Base-by-base conservation (phyloP, 2,113 vertebrate species). In the Cavia porcellus region DNA sequence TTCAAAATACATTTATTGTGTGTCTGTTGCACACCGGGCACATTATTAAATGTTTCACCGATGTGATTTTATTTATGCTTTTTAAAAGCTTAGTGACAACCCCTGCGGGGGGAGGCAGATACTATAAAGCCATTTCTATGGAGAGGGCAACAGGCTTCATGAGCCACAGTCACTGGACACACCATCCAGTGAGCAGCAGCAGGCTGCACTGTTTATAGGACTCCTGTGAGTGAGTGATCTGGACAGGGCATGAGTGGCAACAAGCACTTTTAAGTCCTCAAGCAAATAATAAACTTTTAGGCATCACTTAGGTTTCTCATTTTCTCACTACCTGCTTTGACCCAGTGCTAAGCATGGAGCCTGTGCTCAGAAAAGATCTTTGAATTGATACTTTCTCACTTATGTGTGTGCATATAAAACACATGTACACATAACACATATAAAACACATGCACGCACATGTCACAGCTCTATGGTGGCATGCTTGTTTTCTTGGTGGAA, bases 141-240 rank as follows among this genome's bases (percentile, higher is more conserved):
- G 82, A 55, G 8, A 3, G 5, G 42, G 50, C 45, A n/a, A 4
- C 0, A 8, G 12, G 24, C 50, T 75, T 25, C 0, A 0, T 0
- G 0, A 28, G 0, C 14, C 42, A 9, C 38, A 45, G 62, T 35
- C 5, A 45, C 2, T 19, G 59, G 42, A 28, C 77, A 10, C 0
- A 0, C 0, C 55, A 22, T 59, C 32, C 6, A 2, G 74, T 28
- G 10, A 2, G 1, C 30, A 59, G 22, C 12, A 25, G n/a, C 70
- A 50, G 74, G 14, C 35, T 11, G 47, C 8, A 1, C 25, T 64
- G 68, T 35, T 38, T 17, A n/a, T n/a, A 11, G 62, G 24, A 61
- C 17, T 82, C 47, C n/a, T 6, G 11, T 28, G 30, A 32, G 8
- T 80, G 32, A 59, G 25, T 66, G 5, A 2, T 64, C 64, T 62